Evolutionary conservation across 2,888 invertebrate genomes (phyloP), one percentile per base, ranked within the genome.

Genomic region (Dicyrtomina minuta): DNA sequence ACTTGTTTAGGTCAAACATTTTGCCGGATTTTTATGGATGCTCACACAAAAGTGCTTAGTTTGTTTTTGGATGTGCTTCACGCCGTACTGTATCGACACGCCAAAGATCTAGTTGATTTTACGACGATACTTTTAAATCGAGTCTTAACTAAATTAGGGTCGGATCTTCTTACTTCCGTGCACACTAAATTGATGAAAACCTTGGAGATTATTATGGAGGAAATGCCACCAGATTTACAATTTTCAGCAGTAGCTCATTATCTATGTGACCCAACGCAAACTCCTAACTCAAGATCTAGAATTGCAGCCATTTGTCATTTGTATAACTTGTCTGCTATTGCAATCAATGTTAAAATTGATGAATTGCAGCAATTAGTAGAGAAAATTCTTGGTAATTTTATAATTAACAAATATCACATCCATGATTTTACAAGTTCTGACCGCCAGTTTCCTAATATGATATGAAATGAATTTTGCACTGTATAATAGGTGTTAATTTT

Each of bases 21-120:
- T 74, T 78, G 78, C 66, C 72, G 93, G 84, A 94, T 97, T 93
- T 96, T 98, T 82, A 94, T 95, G 87, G 97, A 98, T 83, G 92
- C 95, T 2, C 93, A 97, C 84, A 88, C 96, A 79, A 91, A 93
- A 84, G 95, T 96, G 76, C 92, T 97, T 84, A 91, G 92, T 59
- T 84, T 96, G 71, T 94, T 96, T 82, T 84, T 97, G 81, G 98
- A 98, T 81, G 92, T 95, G 0, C 87, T 98, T 49, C 91, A 92
- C 79, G 96, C 96, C 81, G 85, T 97, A 79, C 89, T 98, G 66
- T 85, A 89, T 72, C 88, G 90, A 46, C 94, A 98, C 83, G 90
- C 90, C 80, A 87, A 88, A 74, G 94, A 96, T 80, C 85, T 98
- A 64, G 88, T 90, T 79, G 94, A 93, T 81, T 97, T 97, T 95